A percentile compares a stretch with the other conserved stretches of the same genome.
These are phyloP conservation scores for Leptarthrus brevirostris DNA, from an alignment of 2,888 invertebrate species.

Conservation along the genomic window DNA sequence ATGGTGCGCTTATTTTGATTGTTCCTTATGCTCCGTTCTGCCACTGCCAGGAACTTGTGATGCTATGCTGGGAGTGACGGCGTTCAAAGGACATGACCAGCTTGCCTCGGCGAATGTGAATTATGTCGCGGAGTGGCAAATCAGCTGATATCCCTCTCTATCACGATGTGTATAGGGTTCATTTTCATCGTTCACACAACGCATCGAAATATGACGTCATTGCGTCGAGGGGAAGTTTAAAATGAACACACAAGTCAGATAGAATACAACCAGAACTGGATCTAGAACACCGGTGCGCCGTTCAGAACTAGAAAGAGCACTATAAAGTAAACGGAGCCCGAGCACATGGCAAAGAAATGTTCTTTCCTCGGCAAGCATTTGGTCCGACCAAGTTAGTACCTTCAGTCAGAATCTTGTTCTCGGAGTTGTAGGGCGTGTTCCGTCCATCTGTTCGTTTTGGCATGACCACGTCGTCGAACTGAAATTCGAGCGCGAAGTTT, in stretches of 20 bases:
- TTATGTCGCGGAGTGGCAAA: slow-evolving; percentile 13
- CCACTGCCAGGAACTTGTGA: not conserved
- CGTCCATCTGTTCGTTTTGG: not conserved
- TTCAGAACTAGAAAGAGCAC: not conserved
- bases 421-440: not conserved
- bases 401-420: slow-evolving; percentile 1
- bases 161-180: not conserved
- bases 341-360: slow-evolving; percentile 11
- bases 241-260: not conserved
- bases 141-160: slow-evolving; percentile 27
- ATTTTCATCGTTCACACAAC: not conserved
- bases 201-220: slow-evolving; percentile 28
- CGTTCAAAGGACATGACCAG: too few species aligned
- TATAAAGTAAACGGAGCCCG: not conserved
- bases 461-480: not conserved
- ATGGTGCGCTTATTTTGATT: too few species aligned
- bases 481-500: not conserved
- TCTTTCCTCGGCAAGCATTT: slow-evolving; percentile 12
- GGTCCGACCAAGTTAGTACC: not conserved
- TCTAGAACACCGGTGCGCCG: not conserved
- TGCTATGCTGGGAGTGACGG: not conserved
- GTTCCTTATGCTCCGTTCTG: not conserved
- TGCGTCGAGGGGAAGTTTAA: slow-evolving; percentile 9
- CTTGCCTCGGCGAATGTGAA: not conserved
- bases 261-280: not conserved